Percentiles rank a stretch among this genome's conserved stretches.
phyloP scores from a whole-genome alignment of 2,797 vertebrate species.

The Hephaestus fuliginosus region DNA sequence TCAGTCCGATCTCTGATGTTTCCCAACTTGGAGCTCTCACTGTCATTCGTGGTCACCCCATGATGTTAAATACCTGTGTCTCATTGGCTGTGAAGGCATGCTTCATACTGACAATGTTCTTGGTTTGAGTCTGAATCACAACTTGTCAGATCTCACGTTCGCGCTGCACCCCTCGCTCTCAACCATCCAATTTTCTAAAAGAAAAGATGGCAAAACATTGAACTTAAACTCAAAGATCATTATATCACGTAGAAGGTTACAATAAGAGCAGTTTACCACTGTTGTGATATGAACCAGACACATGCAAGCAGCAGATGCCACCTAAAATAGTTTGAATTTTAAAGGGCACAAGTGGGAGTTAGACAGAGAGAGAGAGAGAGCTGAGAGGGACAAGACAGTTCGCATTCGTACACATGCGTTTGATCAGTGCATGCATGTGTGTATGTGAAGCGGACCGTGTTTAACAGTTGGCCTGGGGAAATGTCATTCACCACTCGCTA shows the following conservation, averaged over 20 bases:
- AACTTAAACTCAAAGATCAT: constrained; percentile 34
- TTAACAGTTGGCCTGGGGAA: constrained; percentile 73
- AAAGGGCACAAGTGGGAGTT: constrained; percentile 73
- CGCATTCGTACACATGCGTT: constrained; percentile 53
- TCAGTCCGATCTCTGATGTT: constrained; percentile 7
- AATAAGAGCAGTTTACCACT: constrained; percentile 44
- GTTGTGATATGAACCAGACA: constrained; percentile 47
- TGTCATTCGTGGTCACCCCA: not conserved
- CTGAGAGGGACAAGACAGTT: constrained; percentile 55
- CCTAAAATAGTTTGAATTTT: constrained; percentile 68
- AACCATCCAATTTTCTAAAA: constrained; percentile 4
- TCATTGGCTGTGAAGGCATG: constrained; percentile 41
- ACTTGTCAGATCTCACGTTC: constrained; percentile 38
- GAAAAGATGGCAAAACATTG: constrained; percentile 14
- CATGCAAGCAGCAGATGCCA: constrained; percentile 53
- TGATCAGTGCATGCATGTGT: constrained; percentile 37
- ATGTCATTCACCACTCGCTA: constrained; percentile 69
- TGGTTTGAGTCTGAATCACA: constrained; percentile 54
- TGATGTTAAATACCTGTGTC: constrained; percentile 47
- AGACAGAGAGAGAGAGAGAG: constrained; percentile 31
- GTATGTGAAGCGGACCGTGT: constrained; percentile 64
- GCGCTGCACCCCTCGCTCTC: constrained; percentile 3
- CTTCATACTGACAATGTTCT: constrained; percentile 59
- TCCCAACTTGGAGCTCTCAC: not conserved
- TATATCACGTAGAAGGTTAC: constrained; percentile 52